phyloP scores from a whole-genome alignment of 2,888 invertebrate species.

The Suillia variegata region DNA sequence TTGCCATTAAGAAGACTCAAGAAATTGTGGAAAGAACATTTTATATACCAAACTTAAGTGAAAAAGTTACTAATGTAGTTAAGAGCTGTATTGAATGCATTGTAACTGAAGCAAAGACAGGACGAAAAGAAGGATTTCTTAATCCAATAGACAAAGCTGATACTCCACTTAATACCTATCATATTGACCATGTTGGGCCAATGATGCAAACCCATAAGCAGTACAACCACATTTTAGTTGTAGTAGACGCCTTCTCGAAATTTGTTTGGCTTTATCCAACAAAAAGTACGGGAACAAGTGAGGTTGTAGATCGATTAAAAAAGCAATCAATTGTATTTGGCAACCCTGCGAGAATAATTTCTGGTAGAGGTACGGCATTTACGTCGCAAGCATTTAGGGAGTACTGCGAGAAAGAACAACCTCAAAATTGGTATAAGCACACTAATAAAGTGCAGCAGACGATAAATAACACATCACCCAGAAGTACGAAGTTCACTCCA shows the following conservation, averaged over 20 bases:
- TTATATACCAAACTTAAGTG: too few species aligned
- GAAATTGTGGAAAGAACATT: too few species aligned
- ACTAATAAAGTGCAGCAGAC: conserved; percentile 23
- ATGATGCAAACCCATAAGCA: conserved; percentile 14
- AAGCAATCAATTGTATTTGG: not conserved
- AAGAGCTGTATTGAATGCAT: conserved; percentile 35
- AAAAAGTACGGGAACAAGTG: not conserved
- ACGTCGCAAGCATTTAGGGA: conserved; percentile 36
- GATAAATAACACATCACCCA: conserved; percentile 8
- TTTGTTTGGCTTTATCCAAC: conserved; percentile 4
- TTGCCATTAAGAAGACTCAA: too few species aligned
- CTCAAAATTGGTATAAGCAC: conserved; percentile 41
- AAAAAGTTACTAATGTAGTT: too few species aligned
- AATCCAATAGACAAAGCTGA: conserved; percentile 26
- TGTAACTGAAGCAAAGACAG: conserved; percentile 25
- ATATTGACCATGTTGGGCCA: conserved; percentile 19
- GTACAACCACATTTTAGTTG: conserved; percentile 13
- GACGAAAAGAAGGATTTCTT: conserved; percentile 27
- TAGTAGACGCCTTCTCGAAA: conserved; percentile 12
- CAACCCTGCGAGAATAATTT: not conserved
- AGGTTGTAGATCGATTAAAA: not conserved
- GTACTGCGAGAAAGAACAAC: conserved; percentile 42
- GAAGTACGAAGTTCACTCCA: not conserved
- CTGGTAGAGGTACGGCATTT: conserved; percentile 15
- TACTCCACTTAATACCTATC: not conserved